Evolutionary conservation across 1,140 invertebrate genomes (phyloP), one percentile per base, ranked within the genome.

Genomic region (Dinoponera quadriceps): DNA sequence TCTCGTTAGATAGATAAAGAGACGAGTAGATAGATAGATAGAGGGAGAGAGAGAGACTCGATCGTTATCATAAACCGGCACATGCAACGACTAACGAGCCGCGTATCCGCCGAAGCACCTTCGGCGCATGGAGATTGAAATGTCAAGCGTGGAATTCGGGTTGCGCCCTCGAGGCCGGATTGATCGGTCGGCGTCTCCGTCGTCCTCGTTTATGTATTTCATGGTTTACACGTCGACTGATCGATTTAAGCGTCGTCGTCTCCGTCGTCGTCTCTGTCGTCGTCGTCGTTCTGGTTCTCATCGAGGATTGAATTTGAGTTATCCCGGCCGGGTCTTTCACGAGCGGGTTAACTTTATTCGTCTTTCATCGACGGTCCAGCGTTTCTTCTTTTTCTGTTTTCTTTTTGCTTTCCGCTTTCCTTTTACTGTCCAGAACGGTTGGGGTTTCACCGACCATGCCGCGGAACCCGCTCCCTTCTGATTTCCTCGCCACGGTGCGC

Each of bases 391-490:
- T 20, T 38, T 2, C n/a, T n/a, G n/a, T n/a, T 66, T 66, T 65
- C 29, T 2, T 44, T 44, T 48, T 7, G 9, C 0, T 65, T 44
- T 0, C 20, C n/a, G 9, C 57, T 27, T 33, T 74, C 49, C 44
- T 22, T 74, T 74, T 48, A 55, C 59, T 84, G 60, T 87, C 55
- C 60, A 71, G 66, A 88, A 91, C 93, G 93, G 93, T 93, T 91
- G 92, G 92, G 92, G 91, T 94, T 94, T 94, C 92, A 93, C 88
- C 91, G 87, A 92, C 91, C 91, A 71, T 86, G 92, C 93, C 91
- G 29, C 91, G 88, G 90, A 90, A 90, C 92, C 91, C 89, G 92
- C 93, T 93, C 92, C 91, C 88, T 87, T 73, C 65, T 13, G 33
- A 5, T 13, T 80, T 29, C 57, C 29, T 59, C 33, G 25, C 33